A percentile compares a stretch with the other conserved stretches of the same genome.
Evolutionary conservation across 2,113 vertebrate species (phyloP).

Genomic region (Sarotherodon lohbergeri): DNA sequence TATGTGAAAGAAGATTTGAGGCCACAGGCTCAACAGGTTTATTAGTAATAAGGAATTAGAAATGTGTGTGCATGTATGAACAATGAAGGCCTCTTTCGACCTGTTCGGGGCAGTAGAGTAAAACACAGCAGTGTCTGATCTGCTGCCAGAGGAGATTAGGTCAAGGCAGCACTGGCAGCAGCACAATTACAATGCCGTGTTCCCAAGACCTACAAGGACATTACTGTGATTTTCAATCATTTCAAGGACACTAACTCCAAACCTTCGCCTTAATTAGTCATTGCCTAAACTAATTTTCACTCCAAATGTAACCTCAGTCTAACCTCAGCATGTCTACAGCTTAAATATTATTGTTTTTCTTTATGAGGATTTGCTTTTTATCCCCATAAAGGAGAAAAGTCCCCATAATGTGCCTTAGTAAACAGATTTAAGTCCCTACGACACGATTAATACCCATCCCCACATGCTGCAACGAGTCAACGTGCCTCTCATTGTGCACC

Average conservation of each 20-base stretch:
- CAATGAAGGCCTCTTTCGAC: slow-evolving; percentile 20
- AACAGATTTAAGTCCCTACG: neutral
- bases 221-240: neutral
- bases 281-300: neutral
- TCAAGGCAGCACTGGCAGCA: neutral
- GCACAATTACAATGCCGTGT: neutral
- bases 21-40: neutral
- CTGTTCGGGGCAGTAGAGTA: neutral
- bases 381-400: neutral
- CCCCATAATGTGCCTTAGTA: neutral
- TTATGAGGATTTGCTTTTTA: neutral
- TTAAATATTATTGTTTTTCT: neutral
- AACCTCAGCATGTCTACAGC: neutral
- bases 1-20: neutral
- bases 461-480: neutral
- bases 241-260: neutral
- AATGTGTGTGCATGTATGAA: neutral
- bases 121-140: slow-evolving; percentile 17
- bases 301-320: neutral
- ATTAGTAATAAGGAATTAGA: neutral
- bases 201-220: neutral
- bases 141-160: slow-evolving; percentile 44
- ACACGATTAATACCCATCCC: neutral
- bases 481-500: neutral
- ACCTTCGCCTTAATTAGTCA: neutral